phyloP scores from a whole-genome alignment of 2,113 vertebrate genomes.

The Okapia johnstoni region DNA sequence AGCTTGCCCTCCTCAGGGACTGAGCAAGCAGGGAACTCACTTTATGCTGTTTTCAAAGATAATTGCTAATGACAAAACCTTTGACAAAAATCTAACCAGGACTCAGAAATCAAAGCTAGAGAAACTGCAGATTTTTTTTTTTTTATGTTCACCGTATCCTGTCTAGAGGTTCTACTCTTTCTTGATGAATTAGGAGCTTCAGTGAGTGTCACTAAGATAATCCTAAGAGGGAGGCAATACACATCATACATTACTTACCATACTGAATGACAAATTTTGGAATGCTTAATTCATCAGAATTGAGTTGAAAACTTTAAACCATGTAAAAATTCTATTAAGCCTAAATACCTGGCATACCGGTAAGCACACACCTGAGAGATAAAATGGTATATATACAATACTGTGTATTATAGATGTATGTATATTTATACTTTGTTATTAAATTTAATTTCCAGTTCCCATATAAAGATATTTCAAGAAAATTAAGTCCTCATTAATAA shows the following conservation, averaged over 20 bases:
- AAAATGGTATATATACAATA: not conserved
- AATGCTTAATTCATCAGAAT: not conserved
- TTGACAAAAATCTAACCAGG: not conserved
- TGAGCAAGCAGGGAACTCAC: not conserved
- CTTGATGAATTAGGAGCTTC: not conserved
- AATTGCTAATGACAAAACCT: not conserved
- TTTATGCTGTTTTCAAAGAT: not conserved
- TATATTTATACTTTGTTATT: not conserved
- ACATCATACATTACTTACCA: not conserved
- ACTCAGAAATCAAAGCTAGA: not conserved
- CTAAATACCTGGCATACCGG: not conserved
- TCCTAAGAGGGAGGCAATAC: not conserved
- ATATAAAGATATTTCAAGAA: not conserved
- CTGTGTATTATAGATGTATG: not conserved
- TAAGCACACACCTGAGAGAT: not conserved
- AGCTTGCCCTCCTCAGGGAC: not conserved
- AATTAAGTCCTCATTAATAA: not conserved
- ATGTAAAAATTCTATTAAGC: not conserved
- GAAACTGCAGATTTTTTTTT: not conserved
- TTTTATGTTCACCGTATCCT: not conserved
- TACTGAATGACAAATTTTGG: not conserved
- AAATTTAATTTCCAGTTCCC: not conserved
- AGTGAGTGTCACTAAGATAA: not conserved
- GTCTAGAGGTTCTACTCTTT: not conserved
- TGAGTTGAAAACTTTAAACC: not conserved